Evolutionary conservation across 2,113 vertebrate genomes (phyloP).

Genomic region (Melanotaenia duboulayi): DNA sequence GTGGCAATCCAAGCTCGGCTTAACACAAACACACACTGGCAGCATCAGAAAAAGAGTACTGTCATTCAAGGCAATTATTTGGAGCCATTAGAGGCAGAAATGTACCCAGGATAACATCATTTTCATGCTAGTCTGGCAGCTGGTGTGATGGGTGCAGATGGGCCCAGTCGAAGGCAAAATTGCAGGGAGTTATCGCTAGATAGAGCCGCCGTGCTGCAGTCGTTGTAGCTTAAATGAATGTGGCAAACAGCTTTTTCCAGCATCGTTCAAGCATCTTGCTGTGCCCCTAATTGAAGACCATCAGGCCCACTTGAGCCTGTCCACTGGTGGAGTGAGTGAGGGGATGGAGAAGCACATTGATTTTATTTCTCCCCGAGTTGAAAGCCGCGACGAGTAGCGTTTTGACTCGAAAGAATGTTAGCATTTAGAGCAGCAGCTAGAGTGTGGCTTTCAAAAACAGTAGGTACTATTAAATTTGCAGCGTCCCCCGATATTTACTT

Average conservation of each 20-base stretch:
- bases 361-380: constrained; percentile 50
- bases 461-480: constrained; percentile 69
- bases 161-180: constrained; percentile 56
- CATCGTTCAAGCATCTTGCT: constrained; percentile 59
- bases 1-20: not conserved
- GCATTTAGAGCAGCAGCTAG: constrained; percentile 74
- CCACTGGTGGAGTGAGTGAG: constrained; percentile 37
- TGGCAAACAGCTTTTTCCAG: constrained; percentile 65
- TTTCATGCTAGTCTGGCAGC: constrained; percentile 62
- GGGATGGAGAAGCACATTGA: constrained; percentile 30
- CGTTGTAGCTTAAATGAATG: constrained; percentile 60
- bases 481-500: constrained; percentile 53
- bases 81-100: constrained; percentile 64
- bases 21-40: constrained; percentile 15
- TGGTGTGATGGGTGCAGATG: constrained; percentile 53
- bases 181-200: constrained; percentile 56
- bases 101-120: constrained; percentile 60
- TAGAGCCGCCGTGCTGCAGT: constrained; percentile 32
- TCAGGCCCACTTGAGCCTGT: constrained; percentile 67
- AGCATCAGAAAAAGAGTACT: constrained; percentile 17
- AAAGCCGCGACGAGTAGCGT: constrained; percentile 50
- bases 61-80: constrained; percentile 61
- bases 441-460: constrained; percentile 64
- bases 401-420: constrained; percentile 73
- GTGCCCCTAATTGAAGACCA: constrained; percentile 70